These are phyloP conservation scores for Epinotia ramella DNA, from an alignment of 2,888 invertebrate genomes.

Conservation along the genomic window DNA sequence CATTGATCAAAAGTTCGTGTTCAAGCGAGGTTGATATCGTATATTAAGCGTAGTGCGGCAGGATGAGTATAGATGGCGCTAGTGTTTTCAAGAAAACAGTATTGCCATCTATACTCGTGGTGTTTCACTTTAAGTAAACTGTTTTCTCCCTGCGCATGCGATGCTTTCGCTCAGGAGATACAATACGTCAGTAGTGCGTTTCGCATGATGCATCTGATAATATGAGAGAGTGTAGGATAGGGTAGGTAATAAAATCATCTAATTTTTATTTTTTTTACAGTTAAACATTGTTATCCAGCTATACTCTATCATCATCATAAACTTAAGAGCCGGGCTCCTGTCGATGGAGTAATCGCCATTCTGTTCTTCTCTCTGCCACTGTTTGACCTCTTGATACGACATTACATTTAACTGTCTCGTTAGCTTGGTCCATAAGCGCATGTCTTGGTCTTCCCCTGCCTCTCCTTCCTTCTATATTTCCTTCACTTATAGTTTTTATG, in stretches of 20 bases:
- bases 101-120: background rate
- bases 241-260: background rate
- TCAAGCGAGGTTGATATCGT: background rate
- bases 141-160: background rate
- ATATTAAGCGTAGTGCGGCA: background rate
- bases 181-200: background rate
- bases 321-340: no score
- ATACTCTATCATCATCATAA: no score
- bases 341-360: no score
- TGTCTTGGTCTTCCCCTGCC: no score
- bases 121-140: background rate
- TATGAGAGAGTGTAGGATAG: background rate
- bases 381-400: no score
- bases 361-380: no score
- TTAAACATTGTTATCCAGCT: no score
- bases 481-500: no score
- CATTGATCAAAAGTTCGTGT: background rate
- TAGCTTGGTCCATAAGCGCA: no score
- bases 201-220: background rate
- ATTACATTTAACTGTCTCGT: no score
- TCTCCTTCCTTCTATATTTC: no score
- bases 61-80: slow-evolving; percentile 22
- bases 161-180: background rate
- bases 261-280: no score
- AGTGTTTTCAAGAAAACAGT: background rate